Conservation (phyloP, 1,140 invertebrate genomes). For the Nephila pilipes region DNA sequence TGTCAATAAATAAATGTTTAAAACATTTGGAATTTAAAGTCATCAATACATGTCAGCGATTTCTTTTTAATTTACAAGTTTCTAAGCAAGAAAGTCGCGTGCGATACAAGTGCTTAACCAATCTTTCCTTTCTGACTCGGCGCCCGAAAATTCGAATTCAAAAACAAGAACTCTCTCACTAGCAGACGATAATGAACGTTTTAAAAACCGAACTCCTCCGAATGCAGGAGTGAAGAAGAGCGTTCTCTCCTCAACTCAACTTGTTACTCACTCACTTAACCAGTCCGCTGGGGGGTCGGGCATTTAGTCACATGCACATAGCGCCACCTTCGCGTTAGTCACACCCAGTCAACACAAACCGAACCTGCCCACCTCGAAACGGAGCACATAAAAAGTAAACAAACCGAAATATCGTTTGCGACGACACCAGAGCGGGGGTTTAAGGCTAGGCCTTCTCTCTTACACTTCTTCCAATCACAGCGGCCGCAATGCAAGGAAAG, state of each 20-base stretch:
- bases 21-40: too few species aligned
- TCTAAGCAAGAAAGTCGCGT: too few species aligned
- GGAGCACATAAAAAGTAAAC: conserved; percentile 71
- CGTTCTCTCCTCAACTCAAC: conserved; percentile 66
- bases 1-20: not conserved
- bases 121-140: not conserved
- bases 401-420: conserved; percentile 63
- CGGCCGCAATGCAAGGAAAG: conserved; percentile 31
- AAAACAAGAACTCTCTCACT: not conserved
- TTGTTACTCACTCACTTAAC: conserved; percentile 73
- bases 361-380: conserved; percentile 59
- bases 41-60: too few species aligned
- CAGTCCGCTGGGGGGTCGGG: conserved; percentile 61
- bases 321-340: conserved; percentile 72
- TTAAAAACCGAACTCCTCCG: conserved; percentile 45
- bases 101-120: not conserved
- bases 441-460: conserved; percentile 37
- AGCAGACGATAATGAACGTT: conserved; percentile 50
- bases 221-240: conserved; percentile 53
- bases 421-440: conserved; percentile 50
- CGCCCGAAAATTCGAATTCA: not conserved
- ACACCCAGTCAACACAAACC: conserved; percentile 73
- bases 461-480: conserved; percentile 68
- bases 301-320: conserved; percentile 72
- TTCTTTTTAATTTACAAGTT: too few species aligned